Conservation (phyloP, 2,797 vertebrate species). For the Orestias chungarensis region DNA sequence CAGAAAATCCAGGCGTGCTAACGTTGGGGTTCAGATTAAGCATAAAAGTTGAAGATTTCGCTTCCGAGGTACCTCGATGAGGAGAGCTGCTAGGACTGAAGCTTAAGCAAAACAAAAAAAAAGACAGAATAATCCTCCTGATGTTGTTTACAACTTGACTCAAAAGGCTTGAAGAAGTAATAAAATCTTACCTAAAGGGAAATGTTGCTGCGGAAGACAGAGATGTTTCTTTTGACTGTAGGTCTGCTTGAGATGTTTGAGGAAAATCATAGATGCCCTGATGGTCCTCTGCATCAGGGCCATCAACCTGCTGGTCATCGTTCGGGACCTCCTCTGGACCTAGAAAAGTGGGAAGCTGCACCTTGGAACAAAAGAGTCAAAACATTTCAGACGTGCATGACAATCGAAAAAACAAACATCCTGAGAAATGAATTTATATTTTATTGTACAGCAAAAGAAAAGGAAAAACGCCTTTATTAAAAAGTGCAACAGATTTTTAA, state of each 20-base stretch:
- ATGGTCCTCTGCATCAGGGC: slow-evolving; percentile 20
- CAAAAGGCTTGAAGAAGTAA: not conserved
- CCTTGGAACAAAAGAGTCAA: slow-evolving; percentile 37
- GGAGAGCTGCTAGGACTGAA: slow-evolving; percentile 66
- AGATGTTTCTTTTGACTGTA: slow-evolving; percentile 42
- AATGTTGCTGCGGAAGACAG: slow-evolving; percentile 64
- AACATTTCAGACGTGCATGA: not conserved
- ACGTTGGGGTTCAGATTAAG: slow-evolving; percentile 72
- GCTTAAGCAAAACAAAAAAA: slow-evolving; percentile 49
- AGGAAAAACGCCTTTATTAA: not conserved
- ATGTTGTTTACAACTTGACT: slow-evolving; percentile 7
- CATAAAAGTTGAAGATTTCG: slow-evolving; percentile 72
- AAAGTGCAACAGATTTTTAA: not conserved
- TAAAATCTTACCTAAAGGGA: slow-evolving; percentile 68
- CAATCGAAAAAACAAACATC: not conserved
- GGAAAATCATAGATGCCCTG: slow-evolving; percentile 23
- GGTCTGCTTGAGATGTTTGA: slow-evolving; percentile 41
- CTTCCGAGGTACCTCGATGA: slow-evolving; percentile 37
- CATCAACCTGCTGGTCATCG: slow-evolving; percentile 28
- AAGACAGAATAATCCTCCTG: not conserved
- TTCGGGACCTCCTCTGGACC: slow-evolving; percentile 36
- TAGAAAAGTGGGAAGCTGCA: slow-evolving; percentile 28
- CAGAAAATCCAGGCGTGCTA: slow-evolving; percentile 69
- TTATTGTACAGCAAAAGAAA: too few species aligned
- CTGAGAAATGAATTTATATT: not conserved